Percentiles rank a stretch among this genome's conserved stretches.
phyloP scores from a whole-genome alignment of 2,113 vertebrate genomes.

The Pseudolaguvia tuberculata region DNA sequence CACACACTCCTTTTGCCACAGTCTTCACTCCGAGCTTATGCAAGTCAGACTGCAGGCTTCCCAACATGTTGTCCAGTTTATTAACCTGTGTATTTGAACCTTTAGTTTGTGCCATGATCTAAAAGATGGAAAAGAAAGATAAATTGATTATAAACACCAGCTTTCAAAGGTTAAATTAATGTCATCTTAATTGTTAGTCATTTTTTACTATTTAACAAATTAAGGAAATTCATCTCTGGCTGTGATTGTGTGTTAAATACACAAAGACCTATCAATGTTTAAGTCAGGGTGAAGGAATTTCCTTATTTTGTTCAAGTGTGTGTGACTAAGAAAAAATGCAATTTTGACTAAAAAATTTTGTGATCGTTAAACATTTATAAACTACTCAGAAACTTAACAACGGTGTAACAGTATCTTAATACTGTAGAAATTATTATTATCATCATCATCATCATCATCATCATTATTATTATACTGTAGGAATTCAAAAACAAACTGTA shows the following conservation, averaged over 20 bases:
- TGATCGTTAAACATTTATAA: background rate
- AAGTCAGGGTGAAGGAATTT: background rate
- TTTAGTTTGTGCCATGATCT: conserved; percentile 95
- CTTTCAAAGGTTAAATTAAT: too few species aligned
- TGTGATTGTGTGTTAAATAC: background rate
- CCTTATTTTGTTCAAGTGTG: background rate
- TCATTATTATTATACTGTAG: too few species aligned
- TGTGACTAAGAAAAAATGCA: background rate
- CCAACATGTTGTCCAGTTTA: conserved; percentile 97
- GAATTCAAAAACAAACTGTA: too few species aligned
- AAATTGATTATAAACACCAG: too few species aligned
- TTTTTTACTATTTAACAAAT: background rate
- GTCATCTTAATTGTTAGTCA: too few species aligned
- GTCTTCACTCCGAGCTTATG: conserved; percentile 95
- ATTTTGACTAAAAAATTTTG: background rate
- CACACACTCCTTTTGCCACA: conserved; percentile 93
- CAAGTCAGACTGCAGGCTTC: conserved; percentile 94
- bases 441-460: too few species aligned
- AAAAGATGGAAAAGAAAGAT: conserved; percentile 36
- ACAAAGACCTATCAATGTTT: background rate
- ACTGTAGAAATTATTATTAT: too few species aligned
- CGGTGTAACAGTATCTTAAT: too few species aligned
- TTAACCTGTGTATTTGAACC: conserved; percentile 82
- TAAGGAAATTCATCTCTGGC: background rate
- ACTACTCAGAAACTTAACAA: background rate